phyloP scores from a whole-genome alignment of 2,797 vertebrate genomes.

The Mormyrus hasselquistii region DNA sequence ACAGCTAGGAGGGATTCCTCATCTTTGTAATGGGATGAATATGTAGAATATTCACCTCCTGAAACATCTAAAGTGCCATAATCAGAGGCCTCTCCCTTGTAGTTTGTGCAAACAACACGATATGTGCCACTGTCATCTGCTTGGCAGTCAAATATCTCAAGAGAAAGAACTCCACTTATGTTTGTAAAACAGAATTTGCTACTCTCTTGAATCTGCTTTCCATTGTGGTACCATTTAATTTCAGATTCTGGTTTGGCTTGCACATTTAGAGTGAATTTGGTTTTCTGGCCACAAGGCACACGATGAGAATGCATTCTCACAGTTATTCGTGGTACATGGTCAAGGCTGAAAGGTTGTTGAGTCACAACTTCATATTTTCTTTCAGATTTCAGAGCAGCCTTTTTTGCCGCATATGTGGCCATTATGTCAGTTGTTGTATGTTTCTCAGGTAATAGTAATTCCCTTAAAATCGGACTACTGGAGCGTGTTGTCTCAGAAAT shows the following conservation, averaged over 20 bases:
- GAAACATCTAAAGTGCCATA: slow-evolving; percentile 90
- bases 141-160: slow-evolving; percentile 83
- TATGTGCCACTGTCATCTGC: slow-evolving; percentile 90
- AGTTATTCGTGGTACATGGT: slow-evolving; percentile 86
- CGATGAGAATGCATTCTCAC: slow-evolving; percentile 94
- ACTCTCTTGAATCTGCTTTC: slow-evolving; percentile 75
- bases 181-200: slow-evolving; percentile 81
- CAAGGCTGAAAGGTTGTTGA: slow-evolving; percentile 87
- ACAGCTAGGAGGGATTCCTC: slow-evolving; percentile 77
- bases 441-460: slow-evolving; percentile 71
- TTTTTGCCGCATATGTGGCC: slow-evolving; percentile 90
- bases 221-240: slow-evolving; percentile 91
- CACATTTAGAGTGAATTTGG: slow-evolving; percentile 86
- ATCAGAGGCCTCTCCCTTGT: slow-evolving; percentile 90
- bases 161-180: slow-evolving; percentile 83
- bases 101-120: slow-evolving; percentile 80
- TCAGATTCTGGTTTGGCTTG: slow-evolving; percentile 86
- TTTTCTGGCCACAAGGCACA: slow-evolving; percentile 74
- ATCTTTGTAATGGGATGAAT: slow-evolving; percentile 72
- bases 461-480: slow-evolving; percentile 67
- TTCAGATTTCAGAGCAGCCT: slow-evolving; percentile 85
- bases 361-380: slow-evolving; percentile 79
- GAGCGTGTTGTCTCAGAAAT: slow-evolving; percentile 71
- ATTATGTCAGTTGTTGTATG: slow-evolving; percentile 84
- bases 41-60: slow-evolving; percentile 76